These are phyloP conservation scores for Alsophila aescularia DNA, from an alignment of 2,888 invertebrate species.

Conservation along the genomic window DNA sequence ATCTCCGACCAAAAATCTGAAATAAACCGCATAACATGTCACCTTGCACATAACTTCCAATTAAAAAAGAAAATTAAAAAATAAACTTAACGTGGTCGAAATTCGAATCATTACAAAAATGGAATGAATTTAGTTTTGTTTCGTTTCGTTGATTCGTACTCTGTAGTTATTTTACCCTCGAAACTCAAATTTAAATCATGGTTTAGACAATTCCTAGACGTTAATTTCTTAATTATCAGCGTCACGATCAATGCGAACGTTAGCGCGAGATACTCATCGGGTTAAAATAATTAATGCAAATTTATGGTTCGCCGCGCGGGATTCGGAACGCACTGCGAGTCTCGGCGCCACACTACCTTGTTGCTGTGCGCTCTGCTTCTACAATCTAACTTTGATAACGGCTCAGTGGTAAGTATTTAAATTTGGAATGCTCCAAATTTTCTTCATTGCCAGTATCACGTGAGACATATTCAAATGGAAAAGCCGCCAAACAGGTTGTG, in stretches of 20 bases:
- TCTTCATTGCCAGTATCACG: slow-evolving; percentile 18
- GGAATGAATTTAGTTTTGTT: slow-evolving; percentile 30
- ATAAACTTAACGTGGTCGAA: slow-evolving; percentile 38
- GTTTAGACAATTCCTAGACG: slow-evolving; percentile 27
- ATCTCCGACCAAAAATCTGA: slow-evolving; percentile 80
- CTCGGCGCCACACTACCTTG: slow-evolving; percentile 32
- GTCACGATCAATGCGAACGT: slow-evolving; percentile 61
- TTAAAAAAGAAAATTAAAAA: slow-evolving; percentile 32
- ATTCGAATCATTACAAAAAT: slow-evolving; percentile 32
- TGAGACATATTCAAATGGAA: slow-evolving; percentile 19
- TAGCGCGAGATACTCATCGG: slow-evolving; percentile 60
- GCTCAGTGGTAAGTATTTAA: slow-evolving; percentile 15
- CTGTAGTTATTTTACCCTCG: slow-evolving; percentile 7
- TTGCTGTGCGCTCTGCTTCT: slow-evolving; percentile 26
- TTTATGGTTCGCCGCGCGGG: slow-evolving; percentile 49
- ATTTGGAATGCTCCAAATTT: slow-evolving; percentile 17
- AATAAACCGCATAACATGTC: slow-evolving; percentile 73
- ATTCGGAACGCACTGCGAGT: slow-evolving; percentile 41
- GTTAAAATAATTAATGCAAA: slow-evolving; percentile 68
- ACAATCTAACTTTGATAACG: slow-evolving; percentile 18
- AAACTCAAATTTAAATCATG: slow-evolving; percentile 35
- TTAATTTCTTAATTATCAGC: slow-evolving; percentile 50
- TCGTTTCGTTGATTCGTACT: slow-evolving; percentile 24
- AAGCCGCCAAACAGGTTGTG: slow-evolving; percentile 3
- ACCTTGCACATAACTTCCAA: slow-evolving; percentile 59